Evolutionary conservation across 1,140 invertebrate genomes (phyloP).

Genomic region (Tetragonula clypearis): DNA sequence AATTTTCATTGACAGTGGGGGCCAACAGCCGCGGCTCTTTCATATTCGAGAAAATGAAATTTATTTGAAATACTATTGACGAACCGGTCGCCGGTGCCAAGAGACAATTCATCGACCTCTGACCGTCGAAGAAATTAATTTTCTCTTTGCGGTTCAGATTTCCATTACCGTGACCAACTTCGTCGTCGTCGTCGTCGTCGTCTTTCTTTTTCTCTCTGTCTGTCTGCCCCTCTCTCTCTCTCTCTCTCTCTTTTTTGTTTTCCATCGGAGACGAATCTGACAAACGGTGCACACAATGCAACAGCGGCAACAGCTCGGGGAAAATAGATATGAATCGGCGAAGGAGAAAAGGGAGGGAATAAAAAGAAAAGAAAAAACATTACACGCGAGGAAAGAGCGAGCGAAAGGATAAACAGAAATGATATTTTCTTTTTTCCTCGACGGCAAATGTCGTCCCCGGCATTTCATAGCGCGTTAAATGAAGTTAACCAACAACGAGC

Average conservation of each 20-base stretch:
- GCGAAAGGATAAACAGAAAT: not conserved
- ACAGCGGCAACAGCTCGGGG: not conserved
- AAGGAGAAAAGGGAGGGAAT: not conserved
- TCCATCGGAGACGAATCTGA: not conserved
- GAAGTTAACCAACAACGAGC: slow-evolving; percentile 11
- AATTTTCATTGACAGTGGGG: too few species aligned
- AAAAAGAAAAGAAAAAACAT: not conserved
- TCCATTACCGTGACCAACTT: slow-evolving; percentile 22
- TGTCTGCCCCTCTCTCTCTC: not conserved
- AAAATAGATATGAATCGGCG: slow-evolving; percentile 33
- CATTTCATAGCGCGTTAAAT: slow-evolving; percentile 12
- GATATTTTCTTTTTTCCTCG: slow-evolving; percentile 5
- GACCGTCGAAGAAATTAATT: slow-evolving; percentile 39
- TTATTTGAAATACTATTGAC: not conserved
- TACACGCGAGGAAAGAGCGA: not conserved
- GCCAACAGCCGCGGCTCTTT: not conserved
- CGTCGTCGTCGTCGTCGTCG: not conserved
- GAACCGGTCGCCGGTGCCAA: not conserved
- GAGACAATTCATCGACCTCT: not conserved
- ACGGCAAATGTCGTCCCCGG: not conserved
- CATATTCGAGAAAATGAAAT: not conserved
- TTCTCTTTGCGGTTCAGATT: slow-evolving; percentile 42
- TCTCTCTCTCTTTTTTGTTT: not conserved
- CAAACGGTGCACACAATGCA: slow-evolving; percentile 12
- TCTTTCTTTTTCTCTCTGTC: too few species aligned